phyloP scores from a whole-genome alignment of 2,113 vertebrate species.

The Platycercus adscitus region DNA sequence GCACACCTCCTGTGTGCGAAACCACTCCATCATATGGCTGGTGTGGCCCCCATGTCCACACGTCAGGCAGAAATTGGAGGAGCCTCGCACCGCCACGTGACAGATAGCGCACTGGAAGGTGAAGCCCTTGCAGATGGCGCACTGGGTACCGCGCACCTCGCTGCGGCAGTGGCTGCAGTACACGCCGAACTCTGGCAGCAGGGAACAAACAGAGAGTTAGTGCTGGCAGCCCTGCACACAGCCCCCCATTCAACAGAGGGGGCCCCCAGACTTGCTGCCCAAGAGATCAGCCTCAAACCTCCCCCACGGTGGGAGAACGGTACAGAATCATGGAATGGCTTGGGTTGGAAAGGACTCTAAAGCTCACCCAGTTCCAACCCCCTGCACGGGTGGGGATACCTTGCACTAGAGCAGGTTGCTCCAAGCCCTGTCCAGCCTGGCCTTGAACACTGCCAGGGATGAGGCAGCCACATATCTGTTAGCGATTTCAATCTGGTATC shows the following conservation, averaged over 20 bases:
- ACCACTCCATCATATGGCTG: slow-evolving; percentile 99
- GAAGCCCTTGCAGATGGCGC: slow-evolving; percentile 92
- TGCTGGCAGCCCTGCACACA: neutral
- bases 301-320: neutral
- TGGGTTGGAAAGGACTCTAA: neutral
- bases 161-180: slow-evolving; percentile 97
- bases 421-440: neutral
- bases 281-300: neutral
- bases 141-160: slow-evolving; percentile 91
- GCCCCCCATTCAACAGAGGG: fast-evolving
- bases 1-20: slow-evolving; percentile 92
- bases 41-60: slow-evolving; percentile 96
- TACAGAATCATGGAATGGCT: neutral
- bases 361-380: neutral
- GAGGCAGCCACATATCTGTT: neutral
- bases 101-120: slow-evolving; percentile 98
- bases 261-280: fast-evolving
- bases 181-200: slow-evolving; percentile 87
- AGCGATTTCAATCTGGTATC: neutral
- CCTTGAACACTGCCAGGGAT: neutral
- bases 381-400: neutral
- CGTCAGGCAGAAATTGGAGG: slow-evolving; percentile 97
- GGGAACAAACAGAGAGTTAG: neutral
- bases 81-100: slow-evolving; percentile 93
- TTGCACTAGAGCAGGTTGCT: neutral